Conservation (phyloP, 2,113 vertebrate species). For the Redunca redunca region DNA sequence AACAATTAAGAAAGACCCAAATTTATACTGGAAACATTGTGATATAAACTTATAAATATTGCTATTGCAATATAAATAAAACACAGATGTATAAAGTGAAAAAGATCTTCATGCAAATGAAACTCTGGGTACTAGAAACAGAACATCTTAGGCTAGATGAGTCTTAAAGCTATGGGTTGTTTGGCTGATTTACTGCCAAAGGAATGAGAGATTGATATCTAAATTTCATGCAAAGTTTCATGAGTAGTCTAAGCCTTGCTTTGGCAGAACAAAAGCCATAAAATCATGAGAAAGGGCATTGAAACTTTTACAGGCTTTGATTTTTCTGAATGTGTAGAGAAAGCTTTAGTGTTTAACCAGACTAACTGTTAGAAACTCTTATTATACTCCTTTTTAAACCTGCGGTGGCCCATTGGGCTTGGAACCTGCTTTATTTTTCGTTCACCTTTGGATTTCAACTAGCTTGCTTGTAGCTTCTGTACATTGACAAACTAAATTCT, state of each 20-base stretch:
- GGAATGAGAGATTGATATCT: constrained; percentile 69
- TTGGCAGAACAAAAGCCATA: constrained; percentile 66
- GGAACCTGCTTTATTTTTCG: neutral
- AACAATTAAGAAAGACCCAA: constrained; percentile 60
- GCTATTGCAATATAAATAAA: constrained; percentile 74
- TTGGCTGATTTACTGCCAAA: constrained; percentile 69
- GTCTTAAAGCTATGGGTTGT: constrained; percentile 54
- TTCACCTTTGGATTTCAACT: constrained; percentile 5
- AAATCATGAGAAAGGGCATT: constrained; percentile 45
- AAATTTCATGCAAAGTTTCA: constrained; percentile 71
- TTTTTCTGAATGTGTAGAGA: constrained; percentile 46
- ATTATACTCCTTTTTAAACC: neutral
- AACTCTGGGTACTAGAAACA: constrained; percentile 60
- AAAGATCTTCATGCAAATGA: constrained; percentile 71
- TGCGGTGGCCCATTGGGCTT: neutral
- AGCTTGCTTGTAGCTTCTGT: neutral
- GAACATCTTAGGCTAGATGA: constrained; percentile 62
- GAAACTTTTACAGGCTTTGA: constrained; percentile 44
- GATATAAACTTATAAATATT: constrained; percentile 75
- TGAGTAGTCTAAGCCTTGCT: constrained; percentile 53
- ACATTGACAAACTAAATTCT: neutral
- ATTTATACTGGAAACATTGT: constrained; percentile 69
- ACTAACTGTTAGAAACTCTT: neutral
- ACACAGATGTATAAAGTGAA: constrained; percentile 71
- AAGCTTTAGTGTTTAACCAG: constrained; percentile 28